Conservation (phyloP, 2,113 vertebrate species). For the Nycticorax nycticorax region DNA sequence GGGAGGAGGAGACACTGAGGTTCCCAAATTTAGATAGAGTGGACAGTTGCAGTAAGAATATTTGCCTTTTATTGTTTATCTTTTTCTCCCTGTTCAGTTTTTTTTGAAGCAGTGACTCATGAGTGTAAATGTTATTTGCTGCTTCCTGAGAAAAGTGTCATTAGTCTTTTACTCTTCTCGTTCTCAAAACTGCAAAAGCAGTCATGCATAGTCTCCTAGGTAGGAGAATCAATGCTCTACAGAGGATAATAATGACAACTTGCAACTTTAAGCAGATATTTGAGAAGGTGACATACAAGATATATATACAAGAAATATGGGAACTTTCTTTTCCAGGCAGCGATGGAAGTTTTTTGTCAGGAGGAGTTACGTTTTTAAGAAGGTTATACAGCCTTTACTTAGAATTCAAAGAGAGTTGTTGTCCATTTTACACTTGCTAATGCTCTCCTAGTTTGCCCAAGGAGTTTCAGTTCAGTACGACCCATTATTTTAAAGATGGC, state of each 20-base stretch:
- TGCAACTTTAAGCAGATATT: neutral
- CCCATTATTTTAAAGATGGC: neutral
- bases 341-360: neutral
- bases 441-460: neutral
- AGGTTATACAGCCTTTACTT: neutral
- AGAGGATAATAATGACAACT: neutral
- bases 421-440: neutral
- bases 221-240: neutral
- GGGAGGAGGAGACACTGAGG: fast-evolving
- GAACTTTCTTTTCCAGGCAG: neutral
- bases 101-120: neutral
- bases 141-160: neutral
- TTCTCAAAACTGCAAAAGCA: neutral
- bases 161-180: neutral
- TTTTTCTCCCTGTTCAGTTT: neutral
- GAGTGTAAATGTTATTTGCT: neutral
- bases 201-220: neutral
- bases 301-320: neutral
- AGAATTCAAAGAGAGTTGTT: neutral
- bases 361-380: neutral
- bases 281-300: neutral
- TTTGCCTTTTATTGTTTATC: neutral
- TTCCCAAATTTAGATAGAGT: neutral
- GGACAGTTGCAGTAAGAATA: neutral
- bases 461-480: neutral